Conservation (phyloP, 2,888 invertebrate genomes). For the Esperia sulphurella region DNA sequence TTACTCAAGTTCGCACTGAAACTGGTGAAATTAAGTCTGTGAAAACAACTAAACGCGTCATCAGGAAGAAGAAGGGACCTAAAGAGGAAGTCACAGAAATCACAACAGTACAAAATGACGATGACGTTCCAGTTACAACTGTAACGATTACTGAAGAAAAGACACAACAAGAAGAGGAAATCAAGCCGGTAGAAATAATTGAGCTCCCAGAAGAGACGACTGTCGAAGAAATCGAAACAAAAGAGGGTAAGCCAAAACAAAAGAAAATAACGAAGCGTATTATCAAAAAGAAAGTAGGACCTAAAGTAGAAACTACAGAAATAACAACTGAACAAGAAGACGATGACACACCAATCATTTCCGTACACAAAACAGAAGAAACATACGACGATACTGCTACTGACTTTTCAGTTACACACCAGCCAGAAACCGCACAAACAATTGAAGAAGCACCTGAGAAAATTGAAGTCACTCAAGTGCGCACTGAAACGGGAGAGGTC, state of each 20-base stretch:
- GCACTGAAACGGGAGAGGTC: conserved; percentile 12
- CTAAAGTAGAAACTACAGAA: conserved; percentile 24
- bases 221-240: conserved; percentile 20
- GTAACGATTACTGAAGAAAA: conserved; percentile 21
- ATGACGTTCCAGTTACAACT: conserved; percentile 34
- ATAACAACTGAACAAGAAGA: conserved; percentile 31
- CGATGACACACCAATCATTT: conserved; percentile 30
- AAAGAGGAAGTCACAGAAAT: conserved; percentile 46
- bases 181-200: conserved; percentile 49
- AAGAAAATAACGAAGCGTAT: conserved; percentile 31
- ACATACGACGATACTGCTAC: conserved; percentile 31
- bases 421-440: conserved; percentile 4
- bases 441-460: conserved; percentile 32
- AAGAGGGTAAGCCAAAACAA: conserved; percentile 29
- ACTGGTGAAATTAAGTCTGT: conserved; percentile 29
- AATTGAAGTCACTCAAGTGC: conserved; percentile 24
- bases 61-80: conserved; percentile 49
- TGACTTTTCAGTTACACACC: conserved; percentile 20
- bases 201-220: conserved; percentile 26
- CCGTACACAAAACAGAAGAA: conserved; percentile 31
- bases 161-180: conserved; percentile 16
- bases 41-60: conserved; percentile 55
- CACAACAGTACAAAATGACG: conserved; percentile 39
- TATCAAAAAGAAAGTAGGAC: conserved; percentile 32
- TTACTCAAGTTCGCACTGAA: conserved; percentile 51